Base-by-base conservation (phyloP, 2,888 invertebrate genomes). In the Nipponacmea schrenckii region DNA sequence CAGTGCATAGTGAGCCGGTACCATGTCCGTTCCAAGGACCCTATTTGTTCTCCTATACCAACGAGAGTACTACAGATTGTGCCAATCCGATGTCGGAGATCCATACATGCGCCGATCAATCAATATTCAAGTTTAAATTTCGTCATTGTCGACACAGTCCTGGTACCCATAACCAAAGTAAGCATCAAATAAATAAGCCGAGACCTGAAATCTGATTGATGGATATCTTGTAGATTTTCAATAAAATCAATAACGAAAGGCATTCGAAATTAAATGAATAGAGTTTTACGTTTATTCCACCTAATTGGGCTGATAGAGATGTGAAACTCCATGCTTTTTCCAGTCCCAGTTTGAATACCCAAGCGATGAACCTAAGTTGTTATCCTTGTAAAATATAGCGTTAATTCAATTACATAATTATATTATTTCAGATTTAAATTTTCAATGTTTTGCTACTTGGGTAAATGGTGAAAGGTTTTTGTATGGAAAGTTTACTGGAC, bases 51-150 rank as follows among this genome's bases (percentile, higher is more conserved):
- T 94, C 96, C 69, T 97, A 97, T 89, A 96, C 95, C 89, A 85
- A 86, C 71, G 82, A 77, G 62, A 78, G 82, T 64, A 81, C 79
- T 85, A 96, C 96, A 26, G 95, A 95, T 87, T 97, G 97, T 90
- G 93, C 93, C 79, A 93, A 93, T 83, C 97, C 97, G 0, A 93
- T 94, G 69, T 96, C 96, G 66, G 95, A 95, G 81, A 95, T 97
- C 82, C 96, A 96, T 89, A 94, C 95, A 84, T 97, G 97, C 90
- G 96, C 96, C 0, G 96, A 97, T 89, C 95, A 96, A 85, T 96
- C 95, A 78, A 92, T 95, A 79, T 91, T 97, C 69, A 92, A 96
- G 79, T 93, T 97, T 86, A 94, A 94, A 89, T 97, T 96, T 90
- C 96, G 96, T 89, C 96, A 96, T 8, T 97, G 97, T 88, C 95